Base-by-base conservation (phyloP, 2,888 invertebrate species). In the Pinctada fucata region DNA sequence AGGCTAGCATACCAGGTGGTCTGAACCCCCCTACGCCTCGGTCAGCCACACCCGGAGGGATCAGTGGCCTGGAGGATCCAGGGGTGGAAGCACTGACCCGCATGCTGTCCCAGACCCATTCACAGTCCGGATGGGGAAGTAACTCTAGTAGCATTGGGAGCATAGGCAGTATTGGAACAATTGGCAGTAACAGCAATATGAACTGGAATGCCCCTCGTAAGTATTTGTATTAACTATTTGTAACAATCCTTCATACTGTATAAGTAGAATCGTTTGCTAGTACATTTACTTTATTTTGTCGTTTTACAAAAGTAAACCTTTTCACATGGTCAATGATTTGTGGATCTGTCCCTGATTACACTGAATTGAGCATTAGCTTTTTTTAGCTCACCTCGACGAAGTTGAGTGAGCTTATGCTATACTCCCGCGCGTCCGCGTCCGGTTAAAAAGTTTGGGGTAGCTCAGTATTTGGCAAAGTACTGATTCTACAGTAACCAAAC, bases 81-180 rank as follows among this genome's bases (percentile, higher is more conserved):
- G 58, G 85, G 75, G 83, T 90, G 50, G 90, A 90, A 73, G 86
- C 86, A 2, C 82, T 90, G 72, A 88, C 84, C 31, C 82, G 84
- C 4, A 79, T 90, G 49, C 72, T 88, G 58, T 78, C 83, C 45
- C 78, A 81, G 66, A 70, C 82, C n/a, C 65, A 49, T 45, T 73
- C 70, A 50, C 75, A 83, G 48, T 82, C 80, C 58, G 79, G 77
- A 45, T 64, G 79, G 31, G 78, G 72, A n/a, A 78, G 72, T 49
- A 10, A 76, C 68, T 66, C 76, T 76, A 76, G 71, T n/a, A 76
- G 71, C 70, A 64, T 81, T 63, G 79, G 80, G n/a, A 76, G 79
- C 48, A 79, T 83, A n/a, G 79, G 77, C 6, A 82, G 72, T 49
- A 64, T 78, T 49, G 66, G 75, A 47, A 67, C 74, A 47, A 78